Base-by-base conservation (phyloP, 2,113 vertebrate species). In the Ia io region DNA sequence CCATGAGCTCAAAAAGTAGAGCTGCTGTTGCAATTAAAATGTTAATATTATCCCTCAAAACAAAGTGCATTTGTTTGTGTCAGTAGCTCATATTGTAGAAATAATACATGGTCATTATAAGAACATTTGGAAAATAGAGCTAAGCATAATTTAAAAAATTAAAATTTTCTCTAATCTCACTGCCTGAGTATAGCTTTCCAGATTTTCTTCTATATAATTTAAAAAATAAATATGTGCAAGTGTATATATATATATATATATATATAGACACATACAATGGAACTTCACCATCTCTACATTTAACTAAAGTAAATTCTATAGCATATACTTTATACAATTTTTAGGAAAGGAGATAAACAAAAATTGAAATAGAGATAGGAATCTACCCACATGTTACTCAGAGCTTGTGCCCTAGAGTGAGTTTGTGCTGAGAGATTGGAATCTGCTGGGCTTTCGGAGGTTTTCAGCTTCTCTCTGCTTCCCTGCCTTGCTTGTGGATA, bases 11-110 rank as follows among this genome's bases (percentile, higher is more conserved):
- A 40, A 76, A 79, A 44, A 49, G 10, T 73, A 74, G 44, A 90
- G 37, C 69, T 90, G 25, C 20, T 69, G 18, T 73, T 42, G 9
- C n/a, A 95, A 63, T 74, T 51, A 86, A 84, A 91, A 91, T 87
- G 44, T 84, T 86, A 78, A 69, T 71, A 40, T 69, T 91, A 42
- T 94, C 12, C 76, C 96, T 96, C n/a, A 74, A 76, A 53, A 59
- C 85, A 61, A 14, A 42, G 25, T 32, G 59, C 94, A 32, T 95
- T 93, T 96, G 63, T 73, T 44, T 53, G 0, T 53, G 40, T 69
- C 92, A 40, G 22, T 0, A 74, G 78, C 32, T 88, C 23, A 53
- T 69, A 61, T 18, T 71, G 8, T n/a, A 85, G 91, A 96, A 71
- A 37, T 63, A 51, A 6, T 49, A 73, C 8, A 4, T 88, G 11